Percentiles rank a stretch among this genome's conserved stretches.
These are phyloP conservation scores for Pyrocephalus nanus DNA, from an alignment of 2,797 vertebrate genomes.

Conservation along the genomic window DNA sequence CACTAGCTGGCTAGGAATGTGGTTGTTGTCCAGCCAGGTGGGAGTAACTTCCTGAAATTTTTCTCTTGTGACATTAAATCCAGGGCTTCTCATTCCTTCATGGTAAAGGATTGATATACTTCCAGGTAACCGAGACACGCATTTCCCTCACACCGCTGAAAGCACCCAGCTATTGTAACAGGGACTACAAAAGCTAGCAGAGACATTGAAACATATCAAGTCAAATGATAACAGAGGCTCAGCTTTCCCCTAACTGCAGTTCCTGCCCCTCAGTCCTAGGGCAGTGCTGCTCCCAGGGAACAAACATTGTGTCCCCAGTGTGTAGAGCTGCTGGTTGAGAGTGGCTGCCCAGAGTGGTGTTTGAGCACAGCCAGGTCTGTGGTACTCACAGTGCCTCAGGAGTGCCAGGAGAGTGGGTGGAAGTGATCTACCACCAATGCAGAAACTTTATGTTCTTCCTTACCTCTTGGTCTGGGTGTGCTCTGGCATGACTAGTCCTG, in stretches of 20 bases:
- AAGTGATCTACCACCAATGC: background rate
- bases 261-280: background rate
- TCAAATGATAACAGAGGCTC: background rate
- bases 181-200: background rate
- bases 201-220: background rate
- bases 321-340: background rate
- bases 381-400: background rate
- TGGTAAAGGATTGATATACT: background rate
- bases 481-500: background rate
- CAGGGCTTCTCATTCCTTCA: background rate
- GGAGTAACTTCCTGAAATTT: background rate
- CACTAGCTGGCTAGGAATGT: background rate
- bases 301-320: background rate
- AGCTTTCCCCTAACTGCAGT: background rate
- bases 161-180: background rate
- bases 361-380: background rate
- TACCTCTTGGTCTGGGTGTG: background rate
- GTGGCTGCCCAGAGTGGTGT: background rate
- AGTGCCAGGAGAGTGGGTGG: background rate
- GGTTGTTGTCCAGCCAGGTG: background rate
- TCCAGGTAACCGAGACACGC: background rate
- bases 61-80: background rate
- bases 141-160: background rate
- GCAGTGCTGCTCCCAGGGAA: background rate
- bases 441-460: background rate